A percentile compares a stretch with the other conserved stretches of the same genome.
These are phyloP conservation scores for Campylomormyrus numenius DNA, from an alignment of 2,113 vertebrate genomes.

Conservation along the genomic window DNA sequence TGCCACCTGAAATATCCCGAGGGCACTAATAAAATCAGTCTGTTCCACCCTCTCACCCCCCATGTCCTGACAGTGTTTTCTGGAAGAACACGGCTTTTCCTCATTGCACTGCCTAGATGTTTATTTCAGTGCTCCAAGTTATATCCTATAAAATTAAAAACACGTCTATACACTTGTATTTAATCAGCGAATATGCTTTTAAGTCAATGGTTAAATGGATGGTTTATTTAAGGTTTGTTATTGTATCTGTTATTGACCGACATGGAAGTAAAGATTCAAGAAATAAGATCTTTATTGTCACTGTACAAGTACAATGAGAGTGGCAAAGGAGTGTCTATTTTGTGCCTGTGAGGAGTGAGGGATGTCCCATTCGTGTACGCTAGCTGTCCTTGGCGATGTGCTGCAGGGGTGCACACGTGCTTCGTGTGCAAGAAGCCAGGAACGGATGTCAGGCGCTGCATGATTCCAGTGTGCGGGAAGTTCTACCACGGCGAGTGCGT, in stretches of 20 bases:
- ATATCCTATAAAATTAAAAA: background rate
- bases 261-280: background rate
- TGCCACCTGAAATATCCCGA: background rate
- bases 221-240: background rate
- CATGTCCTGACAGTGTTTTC: background rate
- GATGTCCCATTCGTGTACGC: background rate
- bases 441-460: constrained; percentile 82
- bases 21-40: background rate
- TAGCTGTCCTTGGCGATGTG: background rate
- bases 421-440: constrained; percentile 88
- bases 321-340: background rate
- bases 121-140: background rate
- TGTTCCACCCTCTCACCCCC: background rate
- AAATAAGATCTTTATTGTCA: too few relatives aligned
- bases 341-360: background rate
- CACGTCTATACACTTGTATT: background rate
- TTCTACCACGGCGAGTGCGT: constrained; percentile 89
- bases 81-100: background rate
- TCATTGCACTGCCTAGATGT: background rate
- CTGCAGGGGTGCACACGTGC: constrained; percentile 80
- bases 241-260: background rate
- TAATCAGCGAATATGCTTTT: background rate
- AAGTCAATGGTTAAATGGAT: background rate
- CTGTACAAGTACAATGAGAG: background rate
- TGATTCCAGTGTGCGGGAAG: constrained; percentile 89